A percentile compares a stretch with the other conserved stretches of the same genome.
These are phyloP conservation scores for Aphidoletes aphidimyza DNA, from an alignment of 2,888 invertebrate species.

Conservation along the genomic window DNA sequence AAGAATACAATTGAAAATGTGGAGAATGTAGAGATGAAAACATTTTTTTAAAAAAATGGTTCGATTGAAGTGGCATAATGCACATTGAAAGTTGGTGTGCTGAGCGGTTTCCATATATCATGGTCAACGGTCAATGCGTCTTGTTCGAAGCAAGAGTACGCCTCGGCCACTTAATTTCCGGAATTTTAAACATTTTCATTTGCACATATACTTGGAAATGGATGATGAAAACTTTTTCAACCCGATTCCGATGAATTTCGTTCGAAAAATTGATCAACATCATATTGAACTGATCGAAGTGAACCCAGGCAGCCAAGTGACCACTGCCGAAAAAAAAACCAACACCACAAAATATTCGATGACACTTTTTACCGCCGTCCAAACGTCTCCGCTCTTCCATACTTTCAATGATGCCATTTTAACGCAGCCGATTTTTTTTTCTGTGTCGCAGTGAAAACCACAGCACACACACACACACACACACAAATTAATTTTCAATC, in stretches of 20 bases:
- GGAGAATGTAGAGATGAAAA: not conserved
- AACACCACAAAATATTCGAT: constrained; percentile 12
- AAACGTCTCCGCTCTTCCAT: not conserved
- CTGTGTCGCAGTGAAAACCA: not conserved
- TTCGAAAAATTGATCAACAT: constrained; percentile 4
- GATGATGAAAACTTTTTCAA: constrained; percentile 5
- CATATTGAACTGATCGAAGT: not conserved
- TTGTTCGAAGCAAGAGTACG: not conserved
- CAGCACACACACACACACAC: not conserved
- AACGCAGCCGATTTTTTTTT: not conserved
- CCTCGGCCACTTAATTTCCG: constrained; percentile 43
- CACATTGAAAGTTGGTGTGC: not conserved
- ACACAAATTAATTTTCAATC: constrained; percentile 31
- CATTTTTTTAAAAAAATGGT: not conserved
- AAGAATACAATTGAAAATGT: no score
- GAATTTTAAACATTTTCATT: constrained; percentile 52
- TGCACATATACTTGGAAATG: not conserved
- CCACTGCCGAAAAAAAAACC: not conserved
- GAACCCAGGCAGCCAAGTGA: not conserved
- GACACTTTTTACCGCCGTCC: not conserved
- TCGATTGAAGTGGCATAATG: constrained; percentile 24
- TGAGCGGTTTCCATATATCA: constrained; percentile 4
- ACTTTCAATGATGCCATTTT: not conserved
- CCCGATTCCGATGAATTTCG: no score
- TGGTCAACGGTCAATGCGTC: not conserved